Evolutionary conservation across 2,888 invertebrate species (phyloP).

Genomic region (Lathronympha strigana): DNA sequence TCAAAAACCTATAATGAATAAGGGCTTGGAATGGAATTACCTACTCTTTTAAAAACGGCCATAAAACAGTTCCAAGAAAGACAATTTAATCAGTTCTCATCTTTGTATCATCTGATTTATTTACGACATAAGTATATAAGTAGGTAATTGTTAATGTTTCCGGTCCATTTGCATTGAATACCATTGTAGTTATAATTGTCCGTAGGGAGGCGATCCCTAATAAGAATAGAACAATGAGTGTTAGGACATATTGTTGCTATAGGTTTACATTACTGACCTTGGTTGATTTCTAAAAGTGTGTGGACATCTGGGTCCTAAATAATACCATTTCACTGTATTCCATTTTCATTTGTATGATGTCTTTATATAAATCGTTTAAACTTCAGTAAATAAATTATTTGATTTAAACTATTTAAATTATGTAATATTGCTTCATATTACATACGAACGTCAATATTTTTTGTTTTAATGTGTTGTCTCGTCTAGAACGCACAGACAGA

Average conservation of each 20-base stretch:
- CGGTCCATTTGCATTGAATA: slow-evolving; percentile 72
- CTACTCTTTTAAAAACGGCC: neutral
- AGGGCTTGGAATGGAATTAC: neutral
- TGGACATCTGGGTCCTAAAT: slow-evolving; percentile 26
- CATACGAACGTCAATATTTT: neutral
- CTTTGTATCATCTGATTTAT: slow-evolving; percentile 36
- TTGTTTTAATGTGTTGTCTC: no score
- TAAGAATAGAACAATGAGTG: slow-evolving; percentile 51
- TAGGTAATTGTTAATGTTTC: slow-evolving; percentile 55
- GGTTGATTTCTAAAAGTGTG: slow-evolving; percentile 39
- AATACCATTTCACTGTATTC: neutral
- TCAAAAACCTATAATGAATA: no score
- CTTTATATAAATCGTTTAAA: no score
- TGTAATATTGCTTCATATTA: neutral
- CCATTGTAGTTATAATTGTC: slow-evolving; percentile 53
- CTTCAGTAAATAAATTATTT: no score
- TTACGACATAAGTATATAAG: slow-evolving; percentile 46
- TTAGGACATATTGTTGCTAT: slow-evolving; percentile 50
- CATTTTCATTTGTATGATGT: neutral
- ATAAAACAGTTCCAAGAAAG: slow-evolving; percentile 4
- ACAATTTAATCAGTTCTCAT: slow-evolving; percentile 29
- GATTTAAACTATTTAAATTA: no score
- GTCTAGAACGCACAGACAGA: neutral
- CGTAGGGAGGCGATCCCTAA: slow-evolving; percentile 46
- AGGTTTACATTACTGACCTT: slow-evolving; percentile 44